Base-by-base conservation (phyloP, 2,888 invertebrate species). In the Spicauda simplicius region DNA sequence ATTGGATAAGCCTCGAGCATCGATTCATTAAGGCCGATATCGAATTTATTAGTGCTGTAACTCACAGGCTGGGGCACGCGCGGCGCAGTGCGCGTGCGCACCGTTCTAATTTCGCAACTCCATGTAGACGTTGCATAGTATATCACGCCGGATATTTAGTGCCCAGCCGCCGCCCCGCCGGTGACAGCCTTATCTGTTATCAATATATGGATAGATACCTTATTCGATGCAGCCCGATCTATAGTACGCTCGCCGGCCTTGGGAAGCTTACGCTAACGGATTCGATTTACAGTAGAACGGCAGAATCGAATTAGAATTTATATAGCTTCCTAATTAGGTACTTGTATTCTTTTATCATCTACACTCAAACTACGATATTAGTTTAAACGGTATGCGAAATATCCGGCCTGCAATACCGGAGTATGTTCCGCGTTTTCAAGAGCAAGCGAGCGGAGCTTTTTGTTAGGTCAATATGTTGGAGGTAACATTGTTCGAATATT, bases 151-250 rank as follows among this genome's bases (percentile, higher is more conserved):
- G 83, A 77, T 79, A 88, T 87, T 89, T 88, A 87, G 83, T 82
- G 83, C 77, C 79, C 81, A 78, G 84, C 88, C 86, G 82, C 88
- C 88, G 87, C 88, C 89, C 79, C 82, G 80, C 79, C 84, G 79
- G 84, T 86, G 86, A 86, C 88, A 87, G 84, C 84, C 85, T 89
- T 92, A 92, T 91, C 91, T 88, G 90, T 93, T 93, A 93, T 92
- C 92, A 93, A 81, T 91, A 86, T 89, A 89, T 77, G 80, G 82
- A 88, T 87, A 87, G 84, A 86, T 85, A 80, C 77, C 77, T 83
- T 83, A 83, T 84, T 81, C 77, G 82, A 82, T 79, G 75, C 73
- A 76, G 73, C 76, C 81, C 76, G 83, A 90, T 86, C 78, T 81
- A 88, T 88, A 90, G 88, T 76, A 69, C 71, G 69, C 68, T 63